A percentile compares a stretch with the other conserved stretches of the same genome.
Evolutionary conservation across 2,113 vertebrate genomes (phyloP).

Genomic region (Euleptes europaea): DNA sequence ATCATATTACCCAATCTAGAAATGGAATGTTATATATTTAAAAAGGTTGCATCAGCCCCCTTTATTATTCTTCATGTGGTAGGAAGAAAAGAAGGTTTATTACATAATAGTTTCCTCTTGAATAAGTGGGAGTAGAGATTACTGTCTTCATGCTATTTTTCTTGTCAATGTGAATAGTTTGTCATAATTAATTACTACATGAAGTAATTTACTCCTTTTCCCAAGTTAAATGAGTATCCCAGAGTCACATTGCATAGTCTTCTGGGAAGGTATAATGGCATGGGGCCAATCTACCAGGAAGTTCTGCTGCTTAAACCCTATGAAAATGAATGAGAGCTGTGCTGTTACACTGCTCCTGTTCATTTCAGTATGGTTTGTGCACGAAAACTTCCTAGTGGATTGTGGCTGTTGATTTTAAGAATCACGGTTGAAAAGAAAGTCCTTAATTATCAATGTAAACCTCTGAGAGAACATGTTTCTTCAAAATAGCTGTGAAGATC

Average conservation of each 20-base stretch:
- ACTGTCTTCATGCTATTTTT: background rate
- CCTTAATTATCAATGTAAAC: slow-evolving; percentile 7
- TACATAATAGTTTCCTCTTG: background rate
- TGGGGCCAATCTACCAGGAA: background rate
- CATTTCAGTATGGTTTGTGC: background rate
- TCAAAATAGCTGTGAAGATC: background rate
- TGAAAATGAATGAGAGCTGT: background rate
- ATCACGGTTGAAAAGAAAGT: background rate
- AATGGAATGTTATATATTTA: slow-evolving; percentile 4
- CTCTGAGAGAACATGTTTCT: background rate
- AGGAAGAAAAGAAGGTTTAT: background rate
- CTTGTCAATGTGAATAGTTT: background rate
- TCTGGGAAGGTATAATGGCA: background rate
- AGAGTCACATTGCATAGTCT: background rate
- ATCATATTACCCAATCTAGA: slow-evolving; percentile 33
- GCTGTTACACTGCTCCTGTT: background rate
- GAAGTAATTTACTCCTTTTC: slow-evolving; percentile 28
- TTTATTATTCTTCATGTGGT: background rate
- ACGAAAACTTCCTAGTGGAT: background rate
- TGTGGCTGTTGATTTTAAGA: background rate
- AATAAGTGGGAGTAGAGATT: slow-evolving; percentile 5
- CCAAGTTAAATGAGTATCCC: background rate
- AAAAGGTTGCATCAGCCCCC: background rate
- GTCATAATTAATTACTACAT: slow-evolving; percentile 7
- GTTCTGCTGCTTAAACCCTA: background rate